These are phyloP conservation scores for Melanerpes formicivorus DNA, from an alignment of 2,113 vertebrate species.

Conservation along the genomic window DNA sequence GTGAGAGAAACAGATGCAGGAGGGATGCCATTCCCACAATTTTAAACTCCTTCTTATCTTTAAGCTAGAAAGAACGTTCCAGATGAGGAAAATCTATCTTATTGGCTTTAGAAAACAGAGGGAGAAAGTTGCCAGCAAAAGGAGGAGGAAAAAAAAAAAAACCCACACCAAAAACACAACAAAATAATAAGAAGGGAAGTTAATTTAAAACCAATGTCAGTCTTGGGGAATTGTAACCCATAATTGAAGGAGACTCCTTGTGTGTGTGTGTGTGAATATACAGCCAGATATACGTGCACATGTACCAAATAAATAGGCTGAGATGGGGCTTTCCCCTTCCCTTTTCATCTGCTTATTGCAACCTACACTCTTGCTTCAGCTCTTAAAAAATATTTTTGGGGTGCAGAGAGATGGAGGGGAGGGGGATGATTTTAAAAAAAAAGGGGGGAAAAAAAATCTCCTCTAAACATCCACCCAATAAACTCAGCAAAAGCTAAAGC, in stretches of 20 bases:
- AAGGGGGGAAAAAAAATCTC: background rate
- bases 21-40: constrained; percentile 89
- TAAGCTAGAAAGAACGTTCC: constrained; percentile 85
- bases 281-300: background rate
- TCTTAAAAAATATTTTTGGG: background rate
- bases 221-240: constrained; percentile 72
- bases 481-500: constrained; percentile 70
- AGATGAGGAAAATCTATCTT: constrained; percentile 82
- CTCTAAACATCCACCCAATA: constrained; percentile 8
- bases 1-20: constrained; percentile 88
- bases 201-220: constrained; percentile 88
- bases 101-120: constrained; percentile 80
- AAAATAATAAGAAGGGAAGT: constrained; percentile 53
- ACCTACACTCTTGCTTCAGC: background rate
- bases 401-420: background rate
- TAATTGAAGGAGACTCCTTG: constrained; percentile 60
- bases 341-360: constrained; percentile 36
- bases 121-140: constrained; percentile 74
- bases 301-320: constrained; percentile 51
- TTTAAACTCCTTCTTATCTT: constrained; percentile 89
- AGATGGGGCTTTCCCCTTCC: constrained; percentile 20
- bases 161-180: too few relatives aligned
- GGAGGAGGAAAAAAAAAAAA: constrained; percentile 29
- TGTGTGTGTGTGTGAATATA: background rate
- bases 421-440: background rate